Percentiles rank a stretch among this genome's conserved stretches.
Conservation (phyloP, 2,888 invertebrate genomes). For the Antheraea yamamai region DNA sequence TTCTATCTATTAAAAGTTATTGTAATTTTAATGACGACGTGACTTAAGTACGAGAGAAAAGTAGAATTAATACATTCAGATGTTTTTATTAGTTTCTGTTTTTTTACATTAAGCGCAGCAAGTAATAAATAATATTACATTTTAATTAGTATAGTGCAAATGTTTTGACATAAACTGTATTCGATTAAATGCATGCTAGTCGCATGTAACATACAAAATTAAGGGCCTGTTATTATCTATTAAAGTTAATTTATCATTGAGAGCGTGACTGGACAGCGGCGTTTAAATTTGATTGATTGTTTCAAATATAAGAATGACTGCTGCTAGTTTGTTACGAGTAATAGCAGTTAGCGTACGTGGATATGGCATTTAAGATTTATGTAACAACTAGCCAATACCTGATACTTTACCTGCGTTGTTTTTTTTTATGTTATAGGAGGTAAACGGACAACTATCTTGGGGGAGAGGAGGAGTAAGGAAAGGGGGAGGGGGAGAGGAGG, state of each 20-base stretch:
- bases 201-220: slow-evolving; percentile 38
- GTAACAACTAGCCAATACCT: neutral
- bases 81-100: too few species aligned
- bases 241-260: slow-evolving; percentile 71
- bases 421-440: too few species aligned
- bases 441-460: too few species aligned
- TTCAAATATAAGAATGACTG: slow-evolving; percentile 44
- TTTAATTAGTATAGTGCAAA: neutral
- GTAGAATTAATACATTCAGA: too few species aligned
- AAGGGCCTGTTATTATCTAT: slow-evolving; percentile 57
- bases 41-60: too few species aligned
- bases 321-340: slow-evolving; percentile 27
- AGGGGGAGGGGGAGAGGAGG: too few species aligned
- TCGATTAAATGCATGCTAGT: slow-evolving; percentile 13
- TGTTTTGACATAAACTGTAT: slow-evolving; percentile 17
- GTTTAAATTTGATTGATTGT: slow-evolving; percentile 73
- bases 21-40: too few species aligned
- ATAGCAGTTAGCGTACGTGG: slow-evolving; percentile 21
- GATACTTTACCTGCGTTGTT: neutral
- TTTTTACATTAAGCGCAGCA: too few species aligned
- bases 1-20: too few species aligned
- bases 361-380: slow-evolving; percentile 14
- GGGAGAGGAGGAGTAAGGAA: too few species aligned
- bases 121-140: neutral
- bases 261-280: slow-evolving; percentile 52